Base-by-base conservation (phyloP, 2,113 vertebrate species). In the Austrofundulus limnaeus region DNA sequence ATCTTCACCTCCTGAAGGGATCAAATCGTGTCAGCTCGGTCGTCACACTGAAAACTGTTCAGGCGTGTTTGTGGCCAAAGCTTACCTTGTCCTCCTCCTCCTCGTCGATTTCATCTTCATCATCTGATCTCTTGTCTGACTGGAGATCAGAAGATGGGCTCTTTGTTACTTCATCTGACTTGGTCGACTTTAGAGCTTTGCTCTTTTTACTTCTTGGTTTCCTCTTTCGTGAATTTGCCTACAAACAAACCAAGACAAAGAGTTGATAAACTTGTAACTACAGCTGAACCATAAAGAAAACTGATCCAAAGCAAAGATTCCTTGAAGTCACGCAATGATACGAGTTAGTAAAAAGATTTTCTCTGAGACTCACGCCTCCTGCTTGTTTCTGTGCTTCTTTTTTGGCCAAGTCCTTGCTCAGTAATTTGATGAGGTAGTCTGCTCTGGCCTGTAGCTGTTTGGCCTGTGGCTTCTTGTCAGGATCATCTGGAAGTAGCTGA, bases 371-470 rank as follows among this genome's bases (percentile, higher is more conserved):
- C 89, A 98, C 96, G 34, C 83, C 88, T 58, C 95, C 95, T 57
- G 94, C 89, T 83, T 95, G 94, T 64, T 95, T 94, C 87, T 95
- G 95, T 47, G 95, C 95, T 90, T 99, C 96, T 70, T 93, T 98
- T 72, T 92, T 96, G 72, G 95, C 95, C 82, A 99, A 91, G 78
- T 98, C 97, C 86, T 94, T 98, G 91, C 92, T 96, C 47, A 99
- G 93, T 85, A 99, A 90, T 90, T 99, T 99, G 91, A 99, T 98
- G 96, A 99, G 96, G 95, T 98, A 99, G 93, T 99, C 97, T 55
- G 97, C 96, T 89, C 97, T 92, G 15, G 97, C 98, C 90, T 99
- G 97, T 38, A 99, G 90, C 81, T 99, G 97, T 77, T 99, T 99
- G 4, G 97, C 97, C 89, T 99, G 97, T 43, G 97, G 97, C 75